Evolutionary conservation across 2,888 invertebrate genomes (phyloP).

Genomic region (Perizoma flavofasciatum): DNA sequence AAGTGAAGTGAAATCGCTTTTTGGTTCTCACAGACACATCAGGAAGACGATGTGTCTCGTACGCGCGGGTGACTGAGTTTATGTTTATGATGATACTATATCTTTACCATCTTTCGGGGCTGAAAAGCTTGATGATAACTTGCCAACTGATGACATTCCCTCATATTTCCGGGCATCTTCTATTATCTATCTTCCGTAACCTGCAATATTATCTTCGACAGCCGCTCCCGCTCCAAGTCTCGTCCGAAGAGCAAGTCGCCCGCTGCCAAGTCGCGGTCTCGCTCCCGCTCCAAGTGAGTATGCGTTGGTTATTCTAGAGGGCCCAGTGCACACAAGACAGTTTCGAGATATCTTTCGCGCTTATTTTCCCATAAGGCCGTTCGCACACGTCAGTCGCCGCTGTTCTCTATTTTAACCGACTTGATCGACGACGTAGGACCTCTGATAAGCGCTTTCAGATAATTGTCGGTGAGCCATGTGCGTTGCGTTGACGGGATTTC

Average conservation of each 20-base stretch:
- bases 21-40: too few relatives aligned
- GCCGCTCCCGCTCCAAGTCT: slow-evolving; percentile 83
- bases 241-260: slow-evolving; percentile 90
- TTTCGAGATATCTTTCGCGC: too few relatives aligned
- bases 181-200: too few relatives aligned
- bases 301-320: slow-evolving; percentile 1
- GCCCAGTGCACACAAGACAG: background rate
- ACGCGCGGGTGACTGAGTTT: background rate
- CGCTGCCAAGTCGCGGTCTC: slow-evolving; percentile 89
- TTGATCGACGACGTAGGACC: background rate
- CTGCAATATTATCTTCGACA: slow-evolving; percentile 13
- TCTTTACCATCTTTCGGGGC: slow-evolving; percentile 84
- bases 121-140: slow-evolving; percentile 78
- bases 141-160: slow-evolving; percentile 14
- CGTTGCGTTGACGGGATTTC: too few relatives aligned
- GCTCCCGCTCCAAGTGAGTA: slow-evolving; percentile 90
- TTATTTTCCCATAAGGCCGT: too few relatives aligned
- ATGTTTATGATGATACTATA: slow-evolving; percentile 32
- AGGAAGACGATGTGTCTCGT: too few relatives aligned
- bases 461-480: too few relatives aligned
- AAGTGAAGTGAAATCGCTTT: too few relatives aligned
- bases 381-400: too few relatives aligned
- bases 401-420: background rate
- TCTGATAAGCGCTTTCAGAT: too few relatives aligned
- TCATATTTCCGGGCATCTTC: background rate